phyloP scores from a whole-genome alignment of 2,888 invertebrate genomes.

The Diabrotica balteata region DNA sequence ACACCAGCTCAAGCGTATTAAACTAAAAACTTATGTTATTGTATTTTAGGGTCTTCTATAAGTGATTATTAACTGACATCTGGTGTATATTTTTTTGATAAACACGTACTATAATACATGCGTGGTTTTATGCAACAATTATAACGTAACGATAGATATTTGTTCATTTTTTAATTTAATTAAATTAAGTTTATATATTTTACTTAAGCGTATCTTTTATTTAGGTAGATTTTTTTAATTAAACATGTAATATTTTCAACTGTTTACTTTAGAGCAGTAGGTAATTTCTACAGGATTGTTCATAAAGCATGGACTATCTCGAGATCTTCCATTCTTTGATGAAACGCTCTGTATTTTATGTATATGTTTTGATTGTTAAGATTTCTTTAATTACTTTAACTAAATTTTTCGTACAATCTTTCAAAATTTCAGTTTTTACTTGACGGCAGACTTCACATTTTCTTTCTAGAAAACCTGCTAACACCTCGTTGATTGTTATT shows the following conservation, averaged over 20 bases:
- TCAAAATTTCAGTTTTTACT: constrained; percentile 29
- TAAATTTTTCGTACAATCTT: constrained; percentile 35
- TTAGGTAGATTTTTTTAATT: constrained; percentile 53
- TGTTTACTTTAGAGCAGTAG: constrained; percentile 55
- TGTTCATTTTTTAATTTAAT: constrained; percentile 37
- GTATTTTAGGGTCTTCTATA: constrained; percentile 11
- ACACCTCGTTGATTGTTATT: constrained; percentile 5
- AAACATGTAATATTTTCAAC: constrained; percentile 55
- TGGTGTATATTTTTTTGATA: constrained; percentile 20
- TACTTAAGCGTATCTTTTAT: constrained; percentile 49
- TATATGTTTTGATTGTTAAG: constrained; percentile 50
- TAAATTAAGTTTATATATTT: constrained; percentile 51
- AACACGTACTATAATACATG: constrained; percentile 24
- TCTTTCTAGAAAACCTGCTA: not conserved
- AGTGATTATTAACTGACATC: constrained; percentile 6
- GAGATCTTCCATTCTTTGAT: no score
- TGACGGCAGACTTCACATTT: constrained; percentile 10
- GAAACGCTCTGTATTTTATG: constrained; percentile 50
- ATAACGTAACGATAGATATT: constrained; percentile 32
- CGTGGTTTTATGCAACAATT: constrained; percentile 28
- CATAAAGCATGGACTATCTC: no score
- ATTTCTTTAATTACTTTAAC: constrained; percentile 42
- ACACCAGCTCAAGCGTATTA: not conserved
- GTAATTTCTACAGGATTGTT: constrained; percentile 44
- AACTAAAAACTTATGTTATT: not conserved